Base-by-base conservation (phyloP, 2,888 invertebrate species). In the Teleiodes luculella region DNA sequence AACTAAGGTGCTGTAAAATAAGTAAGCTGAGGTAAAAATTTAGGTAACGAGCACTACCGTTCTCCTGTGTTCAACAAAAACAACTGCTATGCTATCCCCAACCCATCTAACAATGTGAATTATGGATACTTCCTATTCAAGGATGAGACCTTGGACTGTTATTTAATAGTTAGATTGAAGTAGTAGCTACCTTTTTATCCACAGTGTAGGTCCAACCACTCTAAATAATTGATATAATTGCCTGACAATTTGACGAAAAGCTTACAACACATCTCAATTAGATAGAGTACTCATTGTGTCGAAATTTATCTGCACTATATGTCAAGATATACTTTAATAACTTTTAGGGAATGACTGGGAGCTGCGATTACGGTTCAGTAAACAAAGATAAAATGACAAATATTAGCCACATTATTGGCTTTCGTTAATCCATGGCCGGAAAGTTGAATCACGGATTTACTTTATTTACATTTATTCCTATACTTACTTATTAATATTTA, bases 331-430 rank as follows among this genome's bases (percentile, higher is more conserved):
- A 69, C 64, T 67, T 68, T 72, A 82, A 80, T 82, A 83, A 79
- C 79, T 78, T 78, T 79, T 76, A 57, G 70, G 64, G 64, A 67
- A 65, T 69, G 69, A 78, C 75, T 77, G 70, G 67, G 62, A 66
- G 62, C 74, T 72, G 68, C 74, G 79, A 83, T 82, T 84, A 80
- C 70, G 68, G 64, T 66, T 72, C 31, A 64, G 67, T 74, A 83
- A 78, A 83, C 78, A 80, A 65, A 62, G 84, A 85, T 86, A 85
- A 86, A 78, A 71, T 76, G 77, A 72, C 70, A 74, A 74, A 76
- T 73, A 73, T 65, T 61, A 61, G 63, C 61, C 48, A 60, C 70
- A 70, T 74, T 73, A 74, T 72, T 73, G 72, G 58, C 52, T 51
- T 59, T 51, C 28, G 55, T 55, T 58, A 59, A 60, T 54, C 59